phyloP scores from a whole-genome alignment of 2,113 vertebrate genomes.

The Xiphorhynchus elegans region DNA sequence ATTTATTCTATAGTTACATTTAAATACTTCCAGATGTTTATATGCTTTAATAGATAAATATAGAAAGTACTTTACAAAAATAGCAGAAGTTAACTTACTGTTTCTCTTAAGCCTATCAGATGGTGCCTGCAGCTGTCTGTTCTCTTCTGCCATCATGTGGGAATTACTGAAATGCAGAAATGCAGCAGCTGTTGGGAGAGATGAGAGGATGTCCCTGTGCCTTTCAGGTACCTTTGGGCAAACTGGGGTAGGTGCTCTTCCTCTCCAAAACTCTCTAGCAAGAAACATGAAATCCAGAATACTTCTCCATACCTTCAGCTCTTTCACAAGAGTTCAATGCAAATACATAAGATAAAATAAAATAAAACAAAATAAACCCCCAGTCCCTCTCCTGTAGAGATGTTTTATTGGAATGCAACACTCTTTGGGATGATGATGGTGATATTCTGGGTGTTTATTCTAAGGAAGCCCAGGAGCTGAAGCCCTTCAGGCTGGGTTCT shows the following conservation, averaged over 20 bases:
- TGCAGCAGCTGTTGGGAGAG: background rate
- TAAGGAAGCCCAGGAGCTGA: background rate
- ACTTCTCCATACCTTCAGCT: background rate
- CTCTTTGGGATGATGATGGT: background rate
- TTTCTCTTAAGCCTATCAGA: background rate
- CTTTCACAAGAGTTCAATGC: background rate
- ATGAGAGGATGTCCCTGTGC: accelerated
- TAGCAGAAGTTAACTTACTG: background rate
- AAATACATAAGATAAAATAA: background rate
- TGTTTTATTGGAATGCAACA: background rate
- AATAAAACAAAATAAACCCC: no score
- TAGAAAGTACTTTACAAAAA: background rate
- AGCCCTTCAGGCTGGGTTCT: background rate
- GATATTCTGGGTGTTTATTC: background rate
- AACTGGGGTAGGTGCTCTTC: background rate
- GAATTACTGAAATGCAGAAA: background rate
- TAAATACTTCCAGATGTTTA: background rate
- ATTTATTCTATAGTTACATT: background rate
- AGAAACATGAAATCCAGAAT: background rate
- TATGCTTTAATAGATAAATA: background rate
- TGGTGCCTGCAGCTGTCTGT: background rate
- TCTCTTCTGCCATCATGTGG: conserved; percentile 60
- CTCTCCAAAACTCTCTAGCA: background rate
- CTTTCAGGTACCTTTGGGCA: background rate
- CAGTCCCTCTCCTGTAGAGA: background rate